Evolutionary conservation across 2,888 invertebrate genomes (phyloP).

Genomic region (Nineta flava): DNA sequence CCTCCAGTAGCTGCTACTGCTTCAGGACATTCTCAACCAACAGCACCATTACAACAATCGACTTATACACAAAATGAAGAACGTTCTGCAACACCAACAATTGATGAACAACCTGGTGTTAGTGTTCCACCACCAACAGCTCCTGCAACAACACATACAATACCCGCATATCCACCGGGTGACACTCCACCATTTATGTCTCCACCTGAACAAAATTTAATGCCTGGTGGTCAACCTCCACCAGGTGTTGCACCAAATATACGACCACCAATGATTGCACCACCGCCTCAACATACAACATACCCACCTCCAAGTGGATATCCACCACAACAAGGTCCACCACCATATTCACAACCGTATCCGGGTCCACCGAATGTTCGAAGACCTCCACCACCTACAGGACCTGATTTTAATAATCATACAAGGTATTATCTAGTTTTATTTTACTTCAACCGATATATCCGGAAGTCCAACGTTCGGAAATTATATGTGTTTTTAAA

Average conservation of each 20-base stretch:
- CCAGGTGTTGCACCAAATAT: not conserved
- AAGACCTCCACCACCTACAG: conserved; percentile 7
- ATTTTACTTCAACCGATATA: no score
- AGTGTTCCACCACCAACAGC: conserved; percentile 7
- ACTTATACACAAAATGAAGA: conserved; percentile 34
- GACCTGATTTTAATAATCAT: conserved; percentile 4
- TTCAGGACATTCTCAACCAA: not conserved
- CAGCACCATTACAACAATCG: not conserved
- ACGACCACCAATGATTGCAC: not conserved
- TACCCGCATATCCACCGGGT: conserved; percentile 15
- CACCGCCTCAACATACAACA: not conserved
- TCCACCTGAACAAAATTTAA: not conserved
- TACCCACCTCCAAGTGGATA: conserved; percentile 17
- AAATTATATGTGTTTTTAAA: no score
- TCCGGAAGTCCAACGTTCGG: no score
- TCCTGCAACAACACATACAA: conserved; percentile 13
- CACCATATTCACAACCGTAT: conserved; percentile 19
- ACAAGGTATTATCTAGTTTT: not conserved
- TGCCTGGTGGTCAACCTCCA: not conserved
- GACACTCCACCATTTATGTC: conserved; percentile 11
- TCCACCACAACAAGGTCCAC: conserved; percentile 20
- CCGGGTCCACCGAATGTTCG: conserved; percentile 1
- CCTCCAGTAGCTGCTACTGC: not conserved
- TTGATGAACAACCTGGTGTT: conserved; percentile 36
- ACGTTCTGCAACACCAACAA: conserved; percentile 54